phyloP scores from a whole-genome alignment of 1,140 invertebrate species.

The Oryctes rhinoceros region DNA sequence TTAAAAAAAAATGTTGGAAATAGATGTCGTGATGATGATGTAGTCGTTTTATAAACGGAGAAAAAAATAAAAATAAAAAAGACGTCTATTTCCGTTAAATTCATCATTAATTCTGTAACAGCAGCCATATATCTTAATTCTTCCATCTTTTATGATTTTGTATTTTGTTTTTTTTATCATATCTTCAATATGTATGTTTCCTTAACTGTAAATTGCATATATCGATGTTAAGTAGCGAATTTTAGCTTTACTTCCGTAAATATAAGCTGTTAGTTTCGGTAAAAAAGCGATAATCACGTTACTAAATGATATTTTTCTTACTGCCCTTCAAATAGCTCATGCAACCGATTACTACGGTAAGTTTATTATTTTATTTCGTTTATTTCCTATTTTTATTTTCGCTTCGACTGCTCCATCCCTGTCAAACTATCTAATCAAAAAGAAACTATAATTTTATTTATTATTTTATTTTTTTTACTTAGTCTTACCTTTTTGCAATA shows the following conservation, averaged over 20 bases:
- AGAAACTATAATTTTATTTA: not conserved
- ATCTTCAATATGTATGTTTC: slow-evolving; percentile 41
- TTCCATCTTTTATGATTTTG: not conserved
- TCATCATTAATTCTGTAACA: not conserved
- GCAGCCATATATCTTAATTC: not conserved
- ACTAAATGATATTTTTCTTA: slow-evolving; percentile 65
- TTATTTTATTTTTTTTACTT: not conserved
- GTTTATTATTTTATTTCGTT: slow-evolving; percentile 75
- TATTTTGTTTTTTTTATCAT: not conserved
- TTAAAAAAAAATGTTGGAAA: not conserved
- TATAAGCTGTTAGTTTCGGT: not conserved
- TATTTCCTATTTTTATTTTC: slow-evolving; percentile 46
- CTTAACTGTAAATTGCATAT: not conserved
- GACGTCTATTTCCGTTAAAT: too few species aligned
- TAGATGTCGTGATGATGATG: not conserved
- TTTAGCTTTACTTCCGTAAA: not conserved
- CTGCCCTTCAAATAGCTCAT: slow-evolving; percentile 83
- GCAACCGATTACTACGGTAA: slow-evolving; percentile 99
- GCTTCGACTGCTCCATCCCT: slow-evolving; percentile 34
- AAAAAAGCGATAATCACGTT: not conserved
- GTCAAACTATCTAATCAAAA: not conserved
- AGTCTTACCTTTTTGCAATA: not conserved
- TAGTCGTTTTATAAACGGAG: not conserved
- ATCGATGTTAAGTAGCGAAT: too few species aligned
- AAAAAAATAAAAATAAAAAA: too few species aligned